Conservation (phyloP, 2,888 invertebrate species). For the Epinotia bilunana region DNA sequence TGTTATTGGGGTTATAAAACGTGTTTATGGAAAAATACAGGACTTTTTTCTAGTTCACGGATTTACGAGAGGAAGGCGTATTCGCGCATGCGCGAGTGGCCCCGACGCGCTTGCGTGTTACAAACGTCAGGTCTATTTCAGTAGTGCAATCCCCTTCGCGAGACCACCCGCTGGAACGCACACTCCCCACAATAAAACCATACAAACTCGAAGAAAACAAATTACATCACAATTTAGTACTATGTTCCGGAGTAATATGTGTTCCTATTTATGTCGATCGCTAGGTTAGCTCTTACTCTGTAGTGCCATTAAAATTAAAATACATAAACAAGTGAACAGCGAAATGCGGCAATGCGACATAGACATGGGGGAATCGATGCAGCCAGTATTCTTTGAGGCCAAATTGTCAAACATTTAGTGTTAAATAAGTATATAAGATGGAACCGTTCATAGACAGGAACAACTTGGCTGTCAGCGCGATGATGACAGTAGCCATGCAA, state of each 20-base stretch:
- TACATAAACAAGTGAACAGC: constrained; percentile 50
- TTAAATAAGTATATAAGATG: constrained; percentile 76
- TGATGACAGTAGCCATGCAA: constrained; percentile 93
- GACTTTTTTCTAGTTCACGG: constrained; percentile 1
- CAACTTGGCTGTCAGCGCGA: constrained; percentile 94
- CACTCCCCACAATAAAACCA: constrained; percentile 49
- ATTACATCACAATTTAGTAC: constrained; percentile 45
- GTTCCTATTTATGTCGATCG: constrained; percentile 31
- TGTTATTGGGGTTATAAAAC: background rate
- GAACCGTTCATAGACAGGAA: constrained; percentile 91
- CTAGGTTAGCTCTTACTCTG: constrained; percentile 26
- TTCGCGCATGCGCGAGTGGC: constrained; percentile 67
- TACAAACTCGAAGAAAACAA: constrained; percentile 48
- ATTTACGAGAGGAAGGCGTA: constrained; percentile 20
- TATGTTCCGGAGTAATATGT: constrained; percentile 32
- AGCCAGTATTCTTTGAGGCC: constrained; percentile 63
- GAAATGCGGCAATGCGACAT: constrained; percentile 75
- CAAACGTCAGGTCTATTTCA: constrained; percentile 80
- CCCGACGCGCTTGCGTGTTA: constrained; percentile 63
- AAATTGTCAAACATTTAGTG: constrained; percentile 66
- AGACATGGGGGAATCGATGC: constrained; percentile 63
- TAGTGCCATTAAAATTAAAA: constrained; percentile 46
- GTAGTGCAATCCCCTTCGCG: constrained; percentile 65
- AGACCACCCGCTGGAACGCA: constrained; percentile 53
- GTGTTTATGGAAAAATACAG: background rate